These are phyloP conservation scores for Ethmia dodecea DNA, from an alignment of 2,888 invertebrate genomes.

Conservation along the genomic window DNA sequence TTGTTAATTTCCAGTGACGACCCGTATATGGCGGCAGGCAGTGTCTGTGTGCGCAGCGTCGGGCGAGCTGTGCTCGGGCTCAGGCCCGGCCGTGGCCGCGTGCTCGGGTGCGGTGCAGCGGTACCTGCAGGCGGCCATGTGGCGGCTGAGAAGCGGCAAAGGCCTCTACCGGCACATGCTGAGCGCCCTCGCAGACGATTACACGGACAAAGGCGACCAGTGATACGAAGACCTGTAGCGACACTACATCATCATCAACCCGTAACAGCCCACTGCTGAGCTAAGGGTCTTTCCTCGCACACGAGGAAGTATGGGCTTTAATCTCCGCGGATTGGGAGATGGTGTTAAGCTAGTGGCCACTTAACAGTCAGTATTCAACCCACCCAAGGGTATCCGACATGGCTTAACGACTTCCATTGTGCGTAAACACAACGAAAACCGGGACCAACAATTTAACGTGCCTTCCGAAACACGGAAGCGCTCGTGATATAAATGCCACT, in stretches of 20 bases:
- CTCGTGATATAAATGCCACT: no score
- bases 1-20: constrained; percentile 7
- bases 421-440: no score
- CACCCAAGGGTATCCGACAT: no score
- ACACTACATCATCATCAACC: not conserved
- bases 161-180: constrained; percentile 42
- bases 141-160: constrained; percentile 34
- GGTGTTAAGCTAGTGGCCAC: no score
- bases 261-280: no score
- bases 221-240: not conserved
- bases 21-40: constrained; percentile 76
- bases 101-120: constrained; percentile 39
- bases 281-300: no score
- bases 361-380: no score
- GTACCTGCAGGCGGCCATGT: constrained; percentile 45
- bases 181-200: constrained; percentile 27
- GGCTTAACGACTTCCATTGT: no score
- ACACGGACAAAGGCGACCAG: constrained; percentile 15
- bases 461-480: no score
- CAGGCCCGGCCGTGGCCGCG: constrained; percentile 14
- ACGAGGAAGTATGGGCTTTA: no score
- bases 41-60: constrained; percentile 76
- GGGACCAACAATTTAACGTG: no score
- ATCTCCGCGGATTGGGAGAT: no score
- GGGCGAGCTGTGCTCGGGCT: constrained; percentile 41